Conservation (phyloP, 2,888 invertebrate genomes). For the Brenthis hecate region DNA sequence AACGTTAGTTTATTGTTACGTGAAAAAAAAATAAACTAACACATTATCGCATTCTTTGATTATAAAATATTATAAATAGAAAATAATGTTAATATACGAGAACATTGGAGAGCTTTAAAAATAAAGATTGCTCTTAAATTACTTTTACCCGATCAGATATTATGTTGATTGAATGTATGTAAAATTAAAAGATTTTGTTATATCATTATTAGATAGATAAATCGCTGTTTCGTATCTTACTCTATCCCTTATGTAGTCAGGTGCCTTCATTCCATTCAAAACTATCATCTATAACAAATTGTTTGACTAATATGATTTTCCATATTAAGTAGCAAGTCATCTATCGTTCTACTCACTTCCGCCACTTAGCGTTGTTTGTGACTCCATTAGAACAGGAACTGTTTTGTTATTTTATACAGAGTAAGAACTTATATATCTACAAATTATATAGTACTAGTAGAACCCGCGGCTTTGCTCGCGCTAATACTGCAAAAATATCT, state of each 20-base stretch:
- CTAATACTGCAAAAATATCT: too few species aligned
- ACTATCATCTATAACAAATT: slow-evolving; percentile 24
- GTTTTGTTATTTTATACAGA: slow-evolving; percentile 1
- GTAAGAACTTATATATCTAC: background rate
- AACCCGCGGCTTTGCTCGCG: too few species aligned
- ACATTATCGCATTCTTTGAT: too few species aligned
- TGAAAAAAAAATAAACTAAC: too few species aligned
- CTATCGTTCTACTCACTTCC: slow-evolving; percentile 50
- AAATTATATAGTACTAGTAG: too few species aligned
- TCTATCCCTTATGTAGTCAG: slow-evolving; percentile 10
- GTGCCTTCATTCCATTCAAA: slow-evolving; percentile 17
- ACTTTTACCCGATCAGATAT: too few species aligned
- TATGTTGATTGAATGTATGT: too few species aligned
- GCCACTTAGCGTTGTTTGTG: slow-evolving; percentile 58
- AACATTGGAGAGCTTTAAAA: too few species aligned
- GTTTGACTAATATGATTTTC: slow-evolving; percentile 27
- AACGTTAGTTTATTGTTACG: too few species aligned
- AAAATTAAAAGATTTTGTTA: background rate
- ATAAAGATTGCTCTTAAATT: too few species aligned
- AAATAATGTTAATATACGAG: too few species aligned
- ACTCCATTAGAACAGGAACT: slow-evolving; percentile 48
- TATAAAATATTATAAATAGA: too few species aligned
- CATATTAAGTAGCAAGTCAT: slow-evolving; percentile 42
- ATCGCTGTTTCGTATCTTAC: background rate
- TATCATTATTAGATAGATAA: background rate